Conservation (phyloP, 2,888 invertebrate genomes). For the Maniola hyperantus region DNA sequence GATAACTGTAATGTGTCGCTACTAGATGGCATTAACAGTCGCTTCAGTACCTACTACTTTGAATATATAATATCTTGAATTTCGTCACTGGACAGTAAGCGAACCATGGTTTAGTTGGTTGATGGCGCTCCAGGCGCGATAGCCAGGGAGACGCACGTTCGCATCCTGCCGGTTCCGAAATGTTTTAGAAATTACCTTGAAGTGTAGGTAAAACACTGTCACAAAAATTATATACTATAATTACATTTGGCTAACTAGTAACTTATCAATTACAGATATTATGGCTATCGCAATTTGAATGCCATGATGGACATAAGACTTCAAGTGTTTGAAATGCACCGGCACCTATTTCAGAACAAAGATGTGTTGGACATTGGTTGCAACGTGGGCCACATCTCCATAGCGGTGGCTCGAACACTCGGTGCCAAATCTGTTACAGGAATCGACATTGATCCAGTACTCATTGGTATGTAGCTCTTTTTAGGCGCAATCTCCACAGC, state of each 20-base stretch:
- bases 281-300: conserved; percentile 95
- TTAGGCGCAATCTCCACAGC: too few relatives aligned
- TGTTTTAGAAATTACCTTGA: too few relatives aligned
- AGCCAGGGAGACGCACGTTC: too few relatives aligned
- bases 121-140: too few relatives aligned
- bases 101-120: too few relatives aligned
- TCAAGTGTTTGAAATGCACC: conserved; percentile 89
- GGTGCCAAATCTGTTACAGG: conserved; percentile 94
- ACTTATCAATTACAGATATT: conserved; percentile 86
- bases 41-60: too few relatives aligned
- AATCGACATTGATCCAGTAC: conserved; percentile 95
- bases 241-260: not conserved
- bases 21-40: too few relatives aligned
- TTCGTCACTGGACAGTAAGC: too few relatives aligned
- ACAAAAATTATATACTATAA: not conserved
- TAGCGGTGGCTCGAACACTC: conserved; percentile 93
- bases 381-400: conserved; percentile 97
- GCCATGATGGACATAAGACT: conserved; percentile 92
- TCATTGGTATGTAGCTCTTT: conserved; percentile 83
- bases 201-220: too few relatives aligned
- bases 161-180: too few relatives aligned
- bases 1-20: too few relatives aligned
- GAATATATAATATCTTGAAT: too few relatives aligned
- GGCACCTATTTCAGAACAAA: conserved; percentile 93
- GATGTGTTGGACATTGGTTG: conserved; percentile 98